Percentiles rank a stretch among this genome's conserved stretches.
These are phyloP conservation scores for Columba janthina DNA, from an alignment of 2,113 vertebrate genomes.

Conservation along the genomic window DNA sequence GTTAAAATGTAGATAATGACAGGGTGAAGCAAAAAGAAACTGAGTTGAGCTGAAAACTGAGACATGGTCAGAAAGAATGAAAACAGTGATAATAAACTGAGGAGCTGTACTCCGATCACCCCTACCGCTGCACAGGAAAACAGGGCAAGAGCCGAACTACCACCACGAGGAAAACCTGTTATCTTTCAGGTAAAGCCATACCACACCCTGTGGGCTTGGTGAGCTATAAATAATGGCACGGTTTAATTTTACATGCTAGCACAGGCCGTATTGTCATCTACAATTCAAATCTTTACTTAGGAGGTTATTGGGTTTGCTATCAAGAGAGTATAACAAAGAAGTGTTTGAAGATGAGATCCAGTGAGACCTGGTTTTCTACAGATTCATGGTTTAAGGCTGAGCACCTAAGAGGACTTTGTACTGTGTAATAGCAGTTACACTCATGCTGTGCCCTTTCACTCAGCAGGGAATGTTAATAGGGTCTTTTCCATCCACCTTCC, in stretches of 20 bases:
- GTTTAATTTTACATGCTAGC: conserved; percentile 20
- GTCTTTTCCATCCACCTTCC: background rate
- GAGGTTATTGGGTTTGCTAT: conserved; percentile 17
- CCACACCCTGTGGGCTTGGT: conserved; percentile 13
- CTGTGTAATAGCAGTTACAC: background rate
- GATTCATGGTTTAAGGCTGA: background rate
- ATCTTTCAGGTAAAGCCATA: background rate
- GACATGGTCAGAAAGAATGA: background rate
- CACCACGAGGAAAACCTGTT: background rate
- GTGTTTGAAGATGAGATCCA: conserved; percentile 13
- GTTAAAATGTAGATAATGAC: background rate
- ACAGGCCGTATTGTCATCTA: conserved; percentile 37
- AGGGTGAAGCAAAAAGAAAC: background rate
- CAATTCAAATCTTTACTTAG: conserved; percentile 36
- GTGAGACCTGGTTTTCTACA: background rate
- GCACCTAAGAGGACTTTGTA: background rate
- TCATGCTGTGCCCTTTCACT: background rate
- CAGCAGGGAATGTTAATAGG: background rate
- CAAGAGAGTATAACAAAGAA: conserved; percentile 5
- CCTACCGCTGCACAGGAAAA: background rate
- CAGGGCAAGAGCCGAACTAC: background rate
- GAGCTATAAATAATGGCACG: conserved; percentile 1
- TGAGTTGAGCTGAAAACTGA: background rate
- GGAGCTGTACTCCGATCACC: background rate
- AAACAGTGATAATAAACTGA: background rate